Conservation (phyloP, 2,113 vertebrate species). For the Nerophis ophidion region DNA sequence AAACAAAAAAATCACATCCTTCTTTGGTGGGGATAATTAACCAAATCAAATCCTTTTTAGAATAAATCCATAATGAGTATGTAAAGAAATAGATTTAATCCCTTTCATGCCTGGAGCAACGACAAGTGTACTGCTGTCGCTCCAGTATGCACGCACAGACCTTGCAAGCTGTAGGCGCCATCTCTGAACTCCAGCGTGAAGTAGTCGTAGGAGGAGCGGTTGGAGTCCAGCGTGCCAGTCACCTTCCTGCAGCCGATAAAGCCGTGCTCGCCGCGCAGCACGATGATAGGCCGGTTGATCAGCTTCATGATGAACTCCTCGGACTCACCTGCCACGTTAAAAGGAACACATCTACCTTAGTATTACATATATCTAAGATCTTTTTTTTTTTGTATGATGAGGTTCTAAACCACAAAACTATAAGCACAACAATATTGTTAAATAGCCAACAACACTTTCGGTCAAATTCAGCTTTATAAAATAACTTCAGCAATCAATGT, state of each 20-base stretch:
- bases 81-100: conserved; percentile 27
- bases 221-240: conserved; percentile 92
- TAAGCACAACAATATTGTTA: too few species aligned
- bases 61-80: conserved; percentile 23
- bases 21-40: conserved; percentile 1
- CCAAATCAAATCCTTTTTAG: conserved; percentile 29
- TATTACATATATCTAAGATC: too few species aligned
- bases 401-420: too few species aligned
- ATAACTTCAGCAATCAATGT: too few species aligned
- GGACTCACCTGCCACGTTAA: conserved; percentile 71
- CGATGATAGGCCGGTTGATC: conserved; percentile 95
- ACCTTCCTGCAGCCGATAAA: conserved; percentile 97
- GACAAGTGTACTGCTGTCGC: too few species aligned
- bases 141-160: conserved; percentile 57
- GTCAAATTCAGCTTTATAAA: too few species aligned
- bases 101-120: conserved; percentile 8
- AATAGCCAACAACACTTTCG: too few species aligned
- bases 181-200: conserved; percentile 91
- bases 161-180: conserved; percentile 93
- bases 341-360: background rate
- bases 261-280: conserved; percentile 92
- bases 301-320: conserved; percentile 97
- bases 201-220: conserved; percentile 92
- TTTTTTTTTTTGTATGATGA: too few species aligned
- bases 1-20: background rate